Base-by-base conservation (phyloP, 2,888 invertebrate genomes). In the Cataglyphis cursor region DNA sequence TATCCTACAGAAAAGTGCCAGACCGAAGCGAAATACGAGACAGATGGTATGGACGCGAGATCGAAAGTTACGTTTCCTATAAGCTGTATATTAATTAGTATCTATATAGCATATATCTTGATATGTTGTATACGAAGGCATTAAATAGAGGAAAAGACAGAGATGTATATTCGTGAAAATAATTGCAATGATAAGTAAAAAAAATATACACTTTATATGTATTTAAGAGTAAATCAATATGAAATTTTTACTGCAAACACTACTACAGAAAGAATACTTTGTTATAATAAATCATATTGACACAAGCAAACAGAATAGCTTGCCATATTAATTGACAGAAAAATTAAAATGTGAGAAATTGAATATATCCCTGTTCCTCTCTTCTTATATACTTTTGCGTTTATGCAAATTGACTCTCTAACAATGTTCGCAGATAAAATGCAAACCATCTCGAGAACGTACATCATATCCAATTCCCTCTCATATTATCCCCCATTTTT, bases 381-480 rank as follows among this genome's bases (percentile, higher is more conserved):
- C 57, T 57, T 18, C 61, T 61, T 73, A 28, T 28, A 28, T 28
- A 57, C 57, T 38, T 61, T 85, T 87, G 65, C 75, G 28, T 88
- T 87, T 89, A 82, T 88, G 86, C 83, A 85, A 91, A 93, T 91
- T 92, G 92, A 92, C 91, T 92, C 91, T 90, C 91, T 90, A 90
- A 91, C 86, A 87, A 85, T 81, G 88, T 88, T 90, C 90, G 90
- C 89, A 91, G 92, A 90, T 92, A 92, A 93, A 92, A 92, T 86
- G 86, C 87, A 89, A 90, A 90, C 90, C 88, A 86, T 85, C 88
- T 84, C 86, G 90, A 90, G 91, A 92, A 91, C 87, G 90, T 91
- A 90, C 89, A 87, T 89, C 84, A 88, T 85, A 87, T 84, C 88
- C 72, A 80, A 84, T 87, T 88, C 87, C 82, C 87, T 73, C 83